Percentiles rank a stretch among this genome's conserved stretches.
These are phyloP conservation scores for Taeniopygia guttata DNA, from an alignment of 2,797 vertebrate species.

Conservation along the genomic window DNA sequence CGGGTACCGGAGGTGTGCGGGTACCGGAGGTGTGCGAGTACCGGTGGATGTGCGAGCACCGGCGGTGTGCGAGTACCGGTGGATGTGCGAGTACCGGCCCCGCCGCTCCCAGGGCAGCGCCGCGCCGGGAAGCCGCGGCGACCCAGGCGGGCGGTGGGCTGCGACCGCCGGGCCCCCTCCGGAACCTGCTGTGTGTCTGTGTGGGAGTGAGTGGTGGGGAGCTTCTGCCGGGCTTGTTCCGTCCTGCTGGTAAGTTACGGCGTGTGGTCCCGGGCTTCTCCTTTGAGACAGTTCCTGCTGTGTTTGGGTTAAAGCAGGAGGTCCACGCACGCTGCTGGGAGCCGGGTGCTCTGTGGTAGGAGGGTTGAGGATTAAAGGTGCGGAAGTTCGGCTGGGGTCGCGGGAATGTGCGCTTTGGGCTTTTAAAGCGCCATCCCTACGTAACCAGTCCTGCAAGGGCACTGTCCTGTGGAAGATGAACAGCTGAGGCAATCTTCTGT, in stretches of 20 bases:
- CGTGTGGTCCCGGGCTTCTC: background rate
- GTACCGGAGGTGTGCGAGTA: constrained; percentile 33
- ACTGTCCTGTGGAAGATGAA: background rate
- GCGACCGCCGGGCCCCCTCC: background rate
- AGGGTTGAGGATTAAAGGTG: background rate
- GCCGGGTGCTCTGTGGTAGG: fast-evolving
- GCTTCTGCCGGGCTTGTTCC: background rate
- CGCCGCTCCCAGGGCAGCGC: background rate
- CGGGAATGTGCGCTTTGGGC: background rate
- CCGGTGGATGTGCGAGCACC: too few species aligned
- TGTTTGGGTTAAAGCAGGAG: background rate
- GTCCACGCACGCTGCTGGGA: background rate
- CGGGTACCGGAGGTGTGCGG: too few species aligned
- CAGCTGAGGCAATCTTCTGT: background rate
- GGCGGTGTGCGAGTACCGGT: too few species aligned
- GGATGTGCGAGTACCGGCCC: background rate
- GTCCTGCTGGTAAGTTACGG: background rate
- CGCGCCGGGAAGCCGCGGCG: background rate
- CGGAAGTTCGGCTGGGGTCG: background rate
- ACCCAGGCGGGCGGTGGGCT: background rate
- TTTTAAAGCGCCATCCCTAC: background rate
- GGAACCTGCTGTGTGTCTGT: background rate
- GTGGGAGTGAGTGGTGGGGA: background rate
- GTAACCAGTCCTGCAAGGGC: background rate
- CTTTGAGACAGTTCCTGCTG: background rate